Percentiles rank a stretch among this genome's conserved stretches.
phyloP scores from a whole-genome alignment of 2,113 vertebrate genomes.

The Macrotus californicus region DNA sequence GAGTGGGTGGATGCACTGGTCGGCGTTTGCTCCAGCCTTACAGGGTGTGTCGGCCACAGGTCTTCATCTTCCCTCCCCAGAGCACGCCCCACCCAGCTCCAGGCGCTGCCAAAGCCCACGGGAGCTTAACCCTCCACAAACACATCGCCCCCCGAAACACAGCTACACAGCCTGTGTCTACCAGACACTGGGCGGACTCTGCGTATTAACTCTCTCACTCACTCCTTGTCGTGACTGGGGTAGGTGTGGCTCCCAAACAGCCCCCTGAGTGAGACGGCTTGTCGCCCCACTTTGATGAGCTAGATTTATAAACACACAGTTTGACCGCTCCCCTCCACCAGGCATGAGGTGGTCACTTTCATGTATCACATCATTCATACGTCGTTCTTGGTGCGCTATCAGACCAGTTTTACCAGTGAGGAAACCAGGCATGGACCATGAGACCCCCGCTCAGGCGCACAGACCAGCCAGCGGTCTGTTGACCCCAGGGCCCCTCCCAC shows the following conservation, averaged over 20 bases:
- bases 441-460: not conserved
- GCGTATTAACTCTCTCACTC: accelerated
- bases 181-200: not conserved
- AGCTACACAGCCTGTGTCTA: not conserved
- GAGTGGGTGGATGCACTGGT: accelerated
- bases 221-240: not conserved
- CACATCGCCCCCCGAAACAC: accelerated
- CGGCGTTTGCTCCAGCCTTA: accelerated
- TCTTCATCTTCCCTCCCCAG: accelerated
- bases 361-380: not conserved
- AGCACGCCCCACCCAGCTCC: too few species aligned
- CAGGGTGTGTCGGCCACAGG: accelerated
- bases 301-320: too few species aligned
- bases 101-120: not conserved
- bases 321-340: too few species aligned
- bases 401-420: not conserved
- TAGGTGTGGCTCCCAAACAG: not conserved
- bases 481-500: too few species aligned
- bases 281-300: not conserved
- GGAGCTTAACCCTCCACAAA: too few species aligned
- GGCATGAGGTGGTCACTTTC: accelerated
- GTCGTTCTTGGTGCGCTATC: not conserved
- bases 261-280: accelerated
- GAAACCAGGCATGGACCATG: too few species aligned
- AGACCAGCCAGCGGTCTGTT: too few species aligned